Evolutionary conservation across 1,140 invertebrate species (phyloP), one percentile per base, ranked within the genome.

Genomic region (Bombus sibiricus): DNA sequence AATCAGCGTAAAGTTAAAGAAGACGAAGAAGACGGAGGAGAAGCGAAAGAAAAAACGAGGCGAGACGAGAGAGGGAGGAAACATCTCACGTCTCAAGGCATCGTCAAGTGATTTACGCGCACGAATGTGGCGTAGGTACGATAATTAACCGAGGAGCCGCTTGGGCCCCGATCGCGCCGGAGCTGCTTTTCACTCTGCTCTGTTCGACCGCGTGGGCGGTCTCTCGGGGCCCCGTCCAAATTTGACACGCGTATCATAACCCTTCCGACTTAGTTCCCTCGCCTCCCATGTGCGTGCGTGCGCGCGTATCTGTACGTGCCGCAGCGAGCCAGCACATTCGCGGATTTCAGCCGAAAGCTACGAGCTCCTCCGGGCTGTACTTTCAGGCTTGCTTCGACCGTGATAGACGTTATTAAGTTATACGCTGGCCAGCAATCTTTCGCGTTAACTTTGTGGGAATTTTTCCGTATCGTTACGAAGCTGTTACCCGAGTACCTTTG

Each of bases 181-280:
- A 34, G 88, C 89, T 87, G 89, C 91, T 92, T 92, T 93, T 93
- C 93, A 91, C 91, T 93, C 89, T 89, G 87, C 90, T 86, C 88
- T 75, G 71, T 92, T 88, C 87, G 83, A 83, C 93, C 89, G 92
- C 92, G 93, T 94, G 93, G 93, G 93, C 93, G 93, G 93, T 94
- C 93, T 93, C 90, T 92, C 74, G 82, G 86, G 91, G 90, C 91
- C 89, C 89, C 91, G 87, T 94, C 90, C 93, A 92, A 93, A 94
- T 94, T 94, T 94, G 93, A 94, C 92, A 94, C 93, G 93, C 93
- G 92, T 94, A 94, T 94, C 93, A 94, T 93, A 93, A 94, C 90
- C 92, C 93, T 93, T 91, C 91, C 81, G 81, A 86, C 79, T 82
- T 82, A 68, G 85, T 76, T 86, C 62, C 74, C 72, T 81, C 72